Percentiles rank a stretch among this genome's conserved stretches.
Conservation (phyloP, 2,113 vertebrate species). For the Callaeas wilsoni region DNA sequence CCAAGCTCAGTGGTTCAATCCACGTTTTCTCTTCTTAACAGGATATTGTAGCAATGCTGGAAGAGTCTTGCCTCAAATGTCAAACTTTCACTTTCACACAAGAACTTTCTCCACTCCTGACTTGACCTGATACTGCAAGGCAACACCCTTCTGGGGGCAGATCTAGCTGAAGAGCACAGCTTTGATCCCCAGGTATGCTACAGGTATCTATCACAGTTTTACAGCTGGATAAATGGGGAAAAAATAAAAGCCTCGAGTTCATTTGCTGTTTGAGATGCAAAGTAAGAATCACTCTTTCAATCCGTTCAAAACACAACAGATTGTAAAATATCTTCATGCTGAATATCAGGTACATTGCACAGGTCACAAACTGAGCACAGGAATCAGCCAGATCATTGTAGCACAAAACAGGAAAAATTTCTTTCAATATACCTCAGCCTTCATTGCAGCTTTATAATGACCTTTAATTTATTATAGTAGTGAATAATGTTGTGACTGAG, state of each 20-base stretch:
- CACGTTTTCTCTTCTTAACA: background rate
- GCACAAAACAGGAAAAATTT: background rate
- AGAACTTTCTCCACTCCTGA: background rate
- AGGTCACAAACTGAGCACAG: background rate
- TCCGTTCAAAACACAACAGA: background rate
- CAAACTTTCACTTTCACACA: background rate
- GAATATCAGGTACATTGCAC: background rate
- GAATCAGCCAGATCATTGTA: background rate
- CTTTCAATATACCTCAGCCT: background rate
- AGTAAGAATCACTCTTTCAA: background rate
- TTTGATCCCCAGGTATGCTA: background rate
- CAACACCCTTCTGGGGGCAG: background rate
- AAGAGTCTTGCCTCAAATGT: background rate
- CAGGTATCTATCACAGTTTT: background rate
- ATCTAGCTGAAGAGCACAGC: background rate
- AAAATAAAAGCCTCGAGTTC: background rate
- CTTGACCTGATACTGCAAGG: background rate
- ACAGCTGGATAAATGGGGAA: background rate
- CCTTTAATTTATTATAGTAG: background rate
- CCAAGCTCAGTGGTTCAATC: background rate
- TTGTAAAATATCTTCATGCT: background rate
- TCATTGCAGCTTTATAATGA: background rate
- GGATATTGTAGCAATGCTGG: background rate
- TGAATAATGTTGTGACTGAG: background rate
- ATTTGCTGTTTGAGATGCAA: background rate